Evolutionary conservation across 1,140 invertebrate species (phyloP), one percentile per base, ranked within the genome.

Genomic region (Holcopasites calliopsidis): DNA sequence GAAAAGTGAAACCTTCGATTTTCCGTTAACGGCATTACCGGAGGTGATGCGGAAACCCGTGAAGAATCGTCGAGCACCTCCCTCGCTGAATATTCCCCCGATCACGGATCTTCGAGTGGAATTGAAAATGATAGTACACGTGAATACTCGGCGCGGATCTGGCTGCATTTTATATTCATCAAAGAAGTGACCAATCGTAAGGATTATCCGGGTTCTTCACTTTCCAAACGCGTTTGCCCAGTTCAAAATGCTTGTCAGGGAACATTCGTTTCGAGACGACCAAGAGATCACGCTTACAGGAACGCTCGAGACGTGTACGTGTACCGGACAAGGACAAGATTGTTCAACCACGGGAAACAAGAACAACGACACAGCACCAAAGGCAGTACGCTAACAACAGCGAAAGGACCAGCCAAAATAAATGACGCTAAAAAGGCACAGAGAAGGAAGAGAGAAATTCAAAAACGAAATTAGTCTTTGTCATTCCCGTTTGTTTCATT

Each of bases 301-400:
- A 42, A 38, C 61, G 18, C 60, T n/a, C n/a, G n/a, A n/a, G n/a
- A 40, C 23, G 13, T 38, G 38, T 31, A 42, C 68, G 50, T 69
- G 44, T 61, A 26, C 62, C 50, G 61, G 44, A 76, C 31, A 58
- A 44, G 62, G 52, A 80, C 38, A 64, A 52, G 68, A 49, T 55
- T 16, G 58, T 82, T 72, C 65, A 74, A 76, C 49, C 77, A 83
- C 70, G 65, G n/a, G 76, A 74, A 61, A 68, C 65, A 61, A 55
- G 61, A 84, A 75, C 65, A 85, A 35, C 72, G 70, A 64, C 72
- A 72, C 79, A 80, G 38, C 69, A 52, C 35, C 68, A 75, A 64
- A 73, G 60, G 44, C n/a, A 35, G 76, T 58, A 77, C n/a, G 72
- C 69, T 52, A 42, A 71, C 74, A 38, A 76, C 31, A 69, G 55